These are phyloP conservation scores for Kobus ellipsiprymnus DNA, from an alignment of 2,113 vertebrate species.

Conservation along the genomic window DNA sequence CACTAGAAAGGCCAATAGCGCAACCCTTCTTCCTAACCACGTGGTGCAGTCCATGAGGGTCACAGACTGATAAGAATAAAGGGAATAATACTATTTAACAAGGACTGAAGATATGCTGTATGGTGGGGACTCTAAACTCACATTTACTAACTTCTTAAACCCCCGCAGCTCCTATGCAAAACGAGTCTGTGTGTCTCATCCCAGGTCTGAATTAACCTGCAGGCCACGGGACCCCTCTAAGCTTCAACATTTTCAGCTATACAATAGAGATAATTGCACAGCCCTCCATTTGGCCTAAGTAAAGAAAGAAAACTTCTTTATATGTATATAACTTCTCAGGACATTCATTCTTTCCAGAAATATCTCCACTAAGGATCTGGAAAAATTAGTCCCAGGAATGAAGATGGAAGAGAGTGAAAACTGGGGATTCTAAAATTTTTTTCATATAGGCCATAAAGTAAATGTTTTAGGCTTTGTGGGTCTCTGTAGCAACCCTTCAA, in stretches of 20 bases:
- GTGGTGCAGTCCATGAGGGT: neutral
- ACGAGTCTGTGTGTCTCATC: neutral
- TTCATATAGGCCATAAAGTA: neutral
- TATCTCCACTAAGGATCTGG: neutral
- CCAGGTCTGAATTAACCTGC: neutral
- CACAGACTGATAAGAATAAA: neutral
- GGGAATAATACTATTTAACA: neutral
- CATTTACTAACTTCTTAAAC: neutral
- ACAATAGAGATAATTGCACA: neutral
- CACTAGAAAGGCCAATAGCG: neutral
- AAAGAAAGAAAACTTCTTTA: neutral
- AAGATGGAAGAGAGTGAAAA: neutral
- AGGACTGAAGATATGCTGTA: neutral
- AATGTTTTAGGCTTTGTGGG: neutral
- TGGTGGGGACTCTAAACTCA: neutral
- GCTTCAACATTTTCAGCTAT: neutral
- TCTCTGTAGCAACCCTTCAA: neutral
- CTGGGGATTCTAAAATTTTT: neutral
- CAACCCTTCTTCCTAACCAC: neutral
- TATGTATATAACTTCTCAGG: neutral
- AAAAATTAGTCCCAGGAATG: conserved; percentile 27
- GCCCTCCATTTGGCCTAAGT: neutral
- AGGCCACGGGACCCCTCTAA: fast-evolving
- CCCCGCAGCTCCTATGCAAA: fast-evolving
- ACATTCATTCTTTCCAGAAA: neutral